Percentiles rank a stretch among this genome's conserved stretches.
Evolutionary conservation across 1,140 invertebrate genomes (phyloP).

Genomic region (Zaprionus inermis): DNA sequence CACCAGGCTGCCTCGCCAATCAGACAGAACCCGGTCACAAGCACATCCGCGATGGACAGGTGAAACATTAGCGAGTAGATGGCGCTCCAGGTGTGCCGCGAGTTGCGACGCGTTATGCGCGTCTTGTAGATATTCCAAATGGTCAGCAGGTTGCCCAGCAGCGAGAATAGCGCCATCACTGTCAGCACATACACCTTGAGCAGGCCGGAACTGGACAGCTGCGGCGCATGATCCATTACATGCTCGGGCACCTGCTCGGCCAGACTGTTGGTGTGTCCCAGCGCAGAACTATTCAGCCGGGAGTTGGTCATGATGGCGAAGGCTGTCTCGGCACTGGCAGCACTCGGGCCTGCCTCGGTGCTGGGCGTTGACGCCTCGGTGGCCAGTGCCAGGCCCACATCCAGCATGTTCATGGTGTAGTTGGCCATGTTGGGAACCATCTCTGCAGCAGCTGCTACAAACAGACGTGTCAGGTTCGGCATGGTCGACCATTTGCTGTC

Average conservation of each 20-base stretch:
- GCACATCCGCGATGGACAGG: slow-evolving; percentile 89
- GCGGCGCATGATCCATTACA: slow-evolving; percentile 87
- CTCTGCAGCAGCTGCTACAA: slow-evolving; percentile 34
- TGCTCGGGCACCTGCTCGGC: slow-evolving; percentile 70
- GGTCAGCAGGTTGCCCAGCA: slow-evolving; percentile 90
- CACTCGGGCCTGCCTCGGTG: neutral
- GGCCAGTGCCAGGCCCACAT: slow-evolving; percentile 45
- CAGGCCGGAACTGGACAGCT: slow-evolving; percentile 86
- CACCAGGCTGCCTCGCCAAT: slow-evolving; percentile 92
- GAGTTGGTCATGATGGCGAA: slow-evolving; percentile 57
- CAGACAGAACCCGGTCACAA: slow-evolving; percentile 92
- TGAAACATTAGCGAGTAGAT: slow-evolving; percentile 92
- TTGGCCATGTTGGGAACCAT: slow-evolving; percentile 56
- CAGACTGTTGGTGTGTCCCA: slow-evolving; percentile 61
- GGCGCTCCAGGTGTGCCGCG: slow-evolving; percentile 87
- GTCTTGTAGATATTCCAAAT: slow-evolving; percentile 90
- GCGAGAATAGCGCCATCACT: slow-evolving; percentile 89
- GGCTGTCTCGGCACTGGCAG: slow-evolving; percentile 41
- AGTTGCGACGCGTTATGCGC: slow-evolving; percentile 84
- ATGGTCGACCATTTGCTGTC: slow-evolving; percentile 50
- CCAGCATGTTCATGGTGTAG: slow-evolving; percentile 67
- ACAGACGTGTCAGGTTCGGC: slow-evolving; percentile 60
- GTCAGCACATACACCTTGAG: slow-evolving; percentile 88
- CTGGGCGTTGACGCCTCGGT: slow-evolving; percentile 27
- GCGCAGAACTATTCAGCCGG: slow-evolving; percentile 43